phyloP scores from a whole-genome alignment of 2,888 invertebrate genomes.

The Gastracanthus pulcherrimus region DNA sequence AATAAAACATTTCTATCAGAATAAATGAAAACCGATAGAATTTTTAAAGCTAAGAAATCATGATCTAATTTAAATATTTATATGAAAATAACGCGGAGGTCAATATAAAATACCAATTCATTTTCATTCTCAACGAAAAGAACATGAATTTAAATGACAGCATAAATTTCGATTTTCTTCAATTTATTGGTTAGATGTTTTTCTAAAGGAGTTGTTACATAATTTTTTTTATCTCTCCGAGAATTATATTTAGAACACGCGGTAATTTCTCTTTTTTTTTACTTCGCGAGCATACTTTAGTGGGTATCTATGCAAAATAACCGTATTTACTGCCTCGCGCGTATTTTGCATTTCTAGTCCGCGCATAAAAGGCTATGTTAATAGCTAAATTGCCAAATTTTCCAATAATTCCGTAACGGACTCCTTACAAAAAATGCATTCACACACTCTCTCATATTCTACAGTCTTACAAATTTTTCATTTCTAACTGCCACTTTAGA shows the following conservation, averaged over 20 bases:
- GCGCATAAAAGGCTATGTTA: not conserved
- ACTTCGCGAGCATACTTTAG: not conserved
- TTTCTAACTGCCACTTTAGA: too few species aligned
- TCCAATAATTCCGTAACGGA: not conserved
- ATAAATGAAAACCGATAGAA: not conserved
- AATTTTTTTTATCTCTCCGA: not conserved
- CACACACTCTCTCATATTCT: too few species aligned
- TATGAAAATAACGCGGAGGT: not conserved
- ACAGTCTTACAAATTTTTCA: too few species aligned
- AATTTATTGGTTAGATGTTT: too few species aligned
- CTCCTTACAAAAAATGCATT: not conserved
- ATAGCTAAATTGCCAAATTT: not conserved
- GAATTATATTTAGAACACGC: not conserved
- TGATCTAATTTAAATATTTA: not conserved
- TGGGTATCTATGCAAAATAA: constrained; percentile 6
- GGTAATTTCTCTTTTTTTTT: not conserved
- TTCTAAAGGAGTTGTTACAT: too few species aligned
- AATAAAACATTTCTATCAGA: not conserved
- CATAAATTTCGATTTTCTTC: too few species aligned
- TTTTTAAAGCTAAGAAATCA: not conserved
- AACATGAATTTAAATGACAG: too few species aligned
- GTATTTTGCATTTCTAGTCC: not conserved
- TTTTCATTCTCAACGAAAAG: too few species aligned
- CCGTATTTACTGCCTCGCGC: not conserved
- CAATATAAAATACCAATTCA: too few species aligned